Conservation (phyloP, 1,140 invertebrate species). For the Drosophila micromelanica region DNA sequence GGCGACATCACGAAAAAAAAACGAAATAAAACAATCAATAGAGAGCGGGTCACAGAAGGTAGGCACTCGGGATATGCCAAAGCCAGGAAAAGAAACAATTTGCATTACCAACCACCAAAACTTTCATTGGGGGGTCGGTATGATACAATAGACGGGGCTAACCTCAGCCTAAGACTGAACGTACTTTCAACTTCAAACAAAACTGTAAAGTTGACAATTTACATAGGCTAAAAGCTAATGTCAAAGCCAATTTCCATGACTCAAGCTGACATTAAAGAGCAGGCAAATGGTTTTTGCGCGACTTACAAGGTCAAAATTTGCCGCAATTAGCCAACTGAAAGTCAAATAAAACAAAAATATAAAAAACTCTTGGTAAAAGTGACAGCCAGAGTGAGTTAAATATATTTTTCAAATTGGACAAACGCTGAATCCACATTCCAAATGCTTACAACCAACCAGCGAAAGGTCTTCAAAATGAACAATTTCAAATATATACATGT, state of each 20-base stretch:
- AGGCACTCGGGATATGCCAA: slow-evolving; percentile 16
- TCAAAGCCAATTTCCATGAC: background rate
- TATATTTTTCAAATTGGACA: slow-evolving; percentile 25
- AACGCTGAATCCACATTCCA: slow-evolving; percentile 7
- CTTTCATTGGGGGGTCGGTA: background rate
- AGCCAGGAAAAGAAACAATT: slow-evolving; percentile 27
- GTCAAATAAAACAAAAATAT: background rate
- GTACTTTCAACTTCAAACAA: slow-evolving; percentile 4
- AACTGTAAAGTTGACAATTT: slow-evolving; percentile 14
- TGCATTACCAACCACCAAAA: slow-evolving; percentile 43
- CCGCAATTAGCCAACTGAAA: slow-evolving; percentile 41
- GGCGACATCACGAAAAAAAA: background rate
- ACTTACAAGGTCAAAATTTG: slow-evolving; percentile 39
- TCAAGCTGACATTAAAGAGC: slow-evolving; percentile 19
- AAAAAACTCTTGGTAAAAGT: slow-evolving; percentile 31
- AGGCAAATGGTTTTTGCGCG: slow-evolving; percentile 5
- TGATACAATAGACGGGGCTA: slow-evolving; percentile 6
- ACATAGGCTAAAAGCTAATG: slow-evolving; percentile 5
- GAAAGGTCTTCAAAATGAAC: slow-evolving; percentile 23
- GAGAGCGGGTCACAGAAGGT: slow-evolving; percentile 6
- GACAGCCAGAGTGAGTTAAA: slow-evolving; percentile 39
- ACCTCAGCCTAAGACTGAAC: slow-evolving; percentile 5
- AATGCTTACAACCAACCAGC: slow-evolving; percentile 17
- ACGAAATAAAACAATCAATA: slow-evolving; percentile 13
- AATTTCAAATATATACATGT: no score